Conservation (phyloP, 2,113 vertebrate genomes). For the Scolopax mira region DNA sequence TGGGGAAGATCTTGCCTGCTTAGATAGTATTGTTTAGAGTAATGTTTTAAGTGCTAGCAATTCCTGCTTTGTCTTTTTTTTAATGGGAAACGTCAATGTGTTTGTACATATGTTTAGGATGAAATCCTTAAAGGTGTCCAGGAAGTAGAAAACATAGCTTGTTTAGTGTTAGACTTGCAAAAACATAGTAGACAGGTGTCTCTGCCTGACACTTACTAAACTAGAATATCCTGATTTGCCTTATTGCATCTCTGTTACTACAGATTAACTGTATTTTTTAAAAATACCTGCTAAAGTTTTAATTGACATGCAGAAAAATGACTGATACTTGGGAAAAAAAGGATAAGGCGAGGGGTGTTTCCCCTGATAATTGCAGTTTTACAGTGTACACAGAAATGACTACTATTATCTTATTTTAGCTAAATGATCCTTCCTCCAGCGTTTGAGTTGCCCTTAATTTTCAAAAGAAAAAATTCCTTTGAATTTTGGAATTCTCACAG, state of each 20-base stretch:
- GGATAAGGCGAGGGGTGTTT: fast-evolving
- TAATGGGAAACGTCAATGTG: neutral
- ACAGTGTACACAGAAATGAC: neutral
- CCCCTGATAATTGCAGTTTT: neutral
- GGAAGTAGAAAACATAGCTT: neutral
- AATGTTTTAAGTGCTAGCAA: neutral
- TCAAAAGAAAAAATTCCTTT: neutral
- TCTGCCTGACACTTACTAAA: neutral
- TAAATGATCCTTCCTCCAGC: neutral
- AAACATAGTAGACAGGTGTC: neutral
- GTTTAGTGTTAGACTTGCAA: neutral
- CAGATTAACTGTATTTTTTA: neutral
- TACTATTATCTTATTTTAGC: neutral
- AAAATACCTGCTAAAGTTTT: neutral
- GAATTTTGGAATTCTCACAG: neutral
- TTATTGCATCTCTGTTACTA: neutral
- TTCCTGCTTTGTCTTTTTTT: neutral
- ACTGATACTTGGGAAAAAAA: neutral
- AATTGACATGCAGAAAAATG: neutral
- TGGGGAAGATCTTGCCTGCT: neutral
- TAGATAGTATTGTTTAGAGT: neutral
- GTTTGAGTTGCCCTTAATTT: neutral
- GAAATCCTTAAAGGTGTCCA: neutral
- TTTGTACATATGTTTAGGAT: neutral
- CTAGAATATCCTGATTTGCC: neutral